A percentile compares a stretch with the other conserved stretches of the same genome.
phyloP scores from a whole-genome alignment of 2,888 invertebrate species.

The Glyphotaelius pellucidus region DNA sequence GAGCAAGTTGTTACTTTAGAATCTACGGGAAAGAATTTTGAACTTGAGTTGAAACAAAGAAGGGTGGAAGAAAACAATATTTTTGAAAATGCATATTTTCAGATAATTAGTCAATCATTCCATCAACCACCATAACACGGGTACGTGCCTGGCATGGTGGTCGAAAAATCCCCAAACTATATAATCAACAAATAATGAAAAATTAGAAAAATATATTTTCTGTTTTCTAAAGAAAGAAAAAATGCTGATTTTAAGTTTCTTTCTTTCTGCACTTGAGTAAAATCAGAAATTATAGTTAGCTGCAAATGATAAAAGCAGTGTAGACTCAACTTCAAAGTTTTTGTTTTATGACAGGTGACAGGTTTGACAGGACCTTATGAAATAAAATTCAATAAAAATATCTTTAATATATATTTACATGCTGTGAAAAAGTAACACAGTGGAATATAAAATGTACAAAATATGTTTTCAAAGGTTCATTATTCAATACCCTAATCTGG shows the following conservation, averaged over 20 bases:
- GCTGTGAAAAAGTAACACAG: not conserved
- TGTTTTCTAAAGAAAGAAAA: not conserved
- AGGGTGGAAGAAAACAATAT: no score
- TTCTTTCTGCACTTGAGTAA: not conserved
- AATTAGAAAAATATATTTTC: no score
- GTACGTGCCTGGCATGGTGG: no score
- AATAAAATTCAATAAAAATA: not conserved
- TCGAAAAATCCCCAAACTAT: no score
- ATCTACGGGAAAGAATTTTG: no score
- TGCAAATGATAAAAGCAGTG: not conserved
- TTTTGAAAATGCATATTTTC: no score
- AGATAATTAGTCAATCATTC: no score
- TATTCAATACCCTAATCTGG: not conserved
- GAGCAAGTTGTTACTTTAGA: no score
- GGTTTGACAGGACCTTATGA: not conserved
- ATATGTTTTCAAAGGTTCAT: slow-evolving; percentile 40
- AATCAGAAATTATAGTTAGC: not conserved
- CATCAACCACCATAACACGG: no score
- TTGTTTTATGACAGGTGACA: not conserved
- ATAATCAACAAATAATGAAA: no score
- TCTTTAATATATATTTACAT: not conserved
- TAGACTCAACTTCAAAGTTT: not conserved
- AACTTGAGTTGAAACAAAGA: no score
- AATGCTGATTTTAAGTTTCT: not conserved
- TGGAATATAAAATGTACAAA: slow-evolving; percentile 45